A percentile compares a stretch with the other conserved stretches of the same genome.
These are phyloP conservation scores for Scaptomyza hsui DNA, from an alignment of 1,140 invertebrate species.

Conservation along the genomic window DNA sequence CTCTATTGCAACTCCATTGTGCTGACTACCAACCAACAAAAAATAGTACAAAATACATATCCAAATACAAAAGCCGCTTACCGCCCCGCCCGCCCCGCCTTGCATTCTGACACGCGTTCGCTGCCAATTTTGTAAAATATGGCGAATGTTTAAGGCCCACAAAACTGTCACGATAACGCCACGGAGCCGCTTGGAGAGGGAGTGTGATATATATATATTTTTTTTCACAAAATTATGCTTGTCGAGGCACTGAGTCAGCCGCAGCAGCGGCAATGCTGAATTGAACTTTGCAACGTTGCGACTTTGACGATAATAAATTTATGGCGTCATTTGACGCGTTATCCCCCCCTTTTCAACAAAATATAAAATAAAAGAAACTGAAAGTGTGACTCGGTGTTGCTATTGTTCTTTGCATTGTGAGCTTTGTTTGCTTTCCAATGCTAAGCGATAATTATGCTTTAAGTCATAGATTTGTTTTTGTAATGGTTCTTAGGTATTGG, in stretches of 20 bases:
- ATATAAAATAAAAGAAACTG: too few species aligned
- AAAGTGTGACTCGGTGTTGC: slow-evolving; percentile 38
- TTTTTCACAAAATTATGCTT: slow-evolving; percentile 26
- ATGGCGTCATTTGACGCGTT: slow-evolving; percentile 70
- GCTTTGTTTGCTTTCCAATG: slow-evolving; percentile 43
- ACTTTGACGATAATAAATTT: slow-evolving; percentile 60
- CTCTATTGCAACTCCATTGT: slow-evolving; percentile 60
- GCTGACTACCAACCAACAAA: slow-evolving; percentile 13
- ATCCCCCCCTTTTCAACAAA: too few species aligned
- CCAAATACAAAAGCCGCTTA: slow-evolving; percentile 52
- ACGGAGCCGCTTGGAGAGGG: background rate
- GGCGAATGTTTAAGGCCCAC: slow-evolving; percentile 43
- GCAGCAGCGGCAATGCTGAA: slow-evolving; percentile 15
- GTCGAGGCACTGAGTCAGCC: slow-evolving; percentile 54
- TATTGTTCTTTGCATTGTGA: slow-evolving; percentile 16
- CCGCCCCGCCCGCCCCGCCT: too few species aligned
- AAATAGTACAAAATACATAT: background rate
- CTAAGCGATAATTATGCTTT: slow-evolving; percentile 25
- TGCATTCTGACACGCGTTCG: slow-evolving; percentile 67
- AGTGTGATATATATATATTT: slow-evolving; percentile 3
- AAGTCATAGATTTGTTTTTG: too few species aligned
- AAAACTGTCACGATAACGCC: slow-evolving; percentile 38
- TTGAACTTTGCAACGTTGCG: slow-evolving; percentile 54
- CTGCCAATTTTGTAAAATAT: slow-evolving; percentile 58
- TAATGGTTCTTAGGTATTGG: too few species aligned